Base-by-base conservation (phyloP, 2,797 vertebrate genomes). In the Molossus molossus region DNA sequence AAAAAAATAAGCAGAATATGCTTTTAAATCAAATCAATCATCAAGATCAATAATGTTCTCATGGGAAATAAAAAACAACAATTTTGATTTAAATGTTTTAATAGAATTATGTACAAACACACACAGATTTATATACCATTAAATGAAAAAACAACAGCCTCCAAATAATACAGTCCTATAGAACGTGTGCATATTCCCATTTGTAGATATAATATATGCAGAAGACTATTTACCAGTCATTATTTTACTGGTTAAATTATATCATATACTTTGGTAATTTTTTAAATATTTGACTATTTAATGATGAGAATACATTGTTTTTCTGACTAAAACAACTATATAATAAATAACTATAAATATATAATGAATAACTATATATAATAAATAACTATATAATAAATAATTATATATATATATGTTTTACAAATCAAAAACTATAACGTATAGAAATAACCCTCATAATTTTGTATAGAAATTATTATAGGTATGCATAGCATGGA, bases 11-110 rank as follows among this genome's bases (percentile, higher is more conserved):
- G 9, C 13, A 53, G 5, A 64, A 60, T 27, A 77, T 57, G 57
- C 12, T 21, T 76, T 91, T 89, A 53, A 79, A 45, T 27, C 7
- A 69, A 70, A 80, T 79, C 27, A 76, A 27, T 83, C 72, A 33
- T 87, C 65, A 84, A 58, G n/a, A 72, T 60, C 45, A 91, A 90
- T 87, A 62, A 55, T 45, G 9, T 12, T 70, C 55, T 94, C 33
- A 73, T 8, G 85, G 27, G 25, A 21, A 81, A 62, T 29, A 62
- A 85, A 79, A 91, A 65, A 58, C 33, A 40, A 48, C 0, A 53
- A 9, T 18, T 45, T 91, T 80, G 12, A n/a, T 80, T 81, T 60
- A 89, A 89, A 65, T 13, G 1, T 55, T 83, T 60, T 58, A n/a
- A 9, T 67, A 81, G 25, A 40, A n/a, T 53, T 53, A 27, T 37